phyloP scores from a whole-genome alignment of 2,797 vertebrate genomes.

The Aeoliscus strigatus region DNA sequence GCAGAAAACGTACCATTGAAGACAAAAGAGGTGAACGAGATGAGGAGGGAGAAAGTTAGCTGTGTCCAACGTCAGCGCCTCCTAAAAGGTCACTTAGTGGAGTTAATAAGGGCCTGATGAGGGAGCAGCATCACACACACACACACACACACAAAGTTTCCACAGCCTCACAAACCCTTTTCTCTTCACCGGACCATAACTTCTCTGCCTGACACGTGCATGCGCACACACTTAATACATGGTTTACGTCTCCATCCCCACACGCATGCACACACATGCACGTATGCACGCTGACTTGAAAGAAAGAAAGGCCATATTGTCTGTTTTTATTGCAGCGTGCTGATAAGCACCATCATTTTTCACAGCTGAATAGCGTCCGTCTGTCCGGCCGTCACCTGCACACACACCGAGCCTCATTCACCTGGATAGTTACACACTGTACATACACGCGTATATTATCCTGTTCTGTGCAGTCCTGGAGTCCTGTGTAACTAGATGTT shows the following conservation, averaged over 20 bases:
- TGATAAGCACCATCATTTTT: conserved; percentile 59
- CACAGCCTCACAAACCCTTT: not conserved
- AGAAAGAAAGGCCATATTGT: conserved; percentile 58
- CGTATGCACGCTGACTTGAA: not conserved
- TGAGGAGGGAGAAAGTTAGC: conserved; percentile 44
- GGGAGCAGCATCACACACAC: conserved; percentile 43
- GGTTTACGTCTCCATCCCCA: not conserved
- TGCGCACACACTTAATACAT: not conserved
- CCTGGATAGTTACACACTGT: not conserved
- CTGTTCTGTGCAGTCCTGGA: conserved; percentile 5
- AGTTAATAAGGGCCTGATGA: conserved; percentile 77
- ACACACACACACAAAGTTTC: conserved; percentile 13
- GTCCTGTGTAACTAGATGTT: not conserved
- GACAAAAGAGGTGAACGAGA: conserved; percentile 20
- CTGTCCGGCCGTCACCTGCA: conserved; percentile 30
- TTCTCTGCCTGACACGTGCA: not conserved
- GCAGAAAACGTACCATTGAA: too few relatives aligned
- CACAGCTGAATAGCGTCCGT: conserved; percentile 45
- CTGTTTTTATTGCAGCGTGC: conserved; percentile 52
- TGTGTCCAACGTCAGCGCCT: conserved; percentile 63
- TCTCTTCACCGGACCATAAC: not conserved
- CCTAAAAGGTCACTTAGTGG: conserved; percentile 73
- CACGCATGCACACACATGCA: conserved; percentile 11
- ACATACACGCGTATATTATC: conserved; percentile 3
- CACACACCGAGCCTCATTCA: not conserved